A percentile compares a stretch with the other conserved stretches of the same genome.
phyloP scores from a whole-genome alignment of 2,888 invertebrate species.

The Synanthedon myopaeformis region DNA sequence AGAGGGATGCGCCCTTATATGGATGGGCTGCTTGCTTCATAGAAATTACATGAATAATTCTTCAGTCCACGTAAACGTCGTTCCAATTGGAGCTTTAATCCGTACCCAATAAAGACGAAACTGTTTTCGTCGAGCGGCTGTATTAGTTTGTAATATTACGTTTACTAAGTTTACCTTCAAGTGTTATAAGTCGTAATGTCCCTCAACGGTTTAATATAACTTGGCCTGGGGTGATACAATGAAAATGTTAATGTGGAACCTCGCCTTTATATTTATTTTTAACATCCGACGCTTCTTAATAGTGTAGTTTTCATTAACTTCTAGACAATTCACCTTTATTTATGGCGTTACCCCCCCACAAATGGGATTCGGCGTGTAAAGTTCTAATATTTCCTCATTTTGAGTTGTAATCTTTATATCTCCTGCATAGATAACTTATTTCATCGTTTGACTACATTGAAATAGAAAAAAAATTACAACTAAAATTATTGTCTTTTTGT shows the following conservation, averaged over 20 bases:
- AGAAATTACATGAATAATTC: constrained; percentile 10
- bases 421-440: too few relatives aligned
- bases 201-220: constrained; percentile 57
- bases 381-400: too few relatives aligned
- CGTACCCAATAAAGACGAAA: neutral
- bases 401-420: too few relatives aligned
- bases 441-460: too few relatives aligned
- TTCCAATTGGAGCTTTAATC: constrained; percentile 17
- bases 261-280: constrained; percentile 42
- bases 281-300: constrained; percentile 29
- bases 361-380: constrained; percentile 6
- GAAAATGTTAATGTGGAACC: constrained; percentile 53
- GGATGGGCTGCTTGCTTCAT: constrained; percentile 48
- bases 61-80: constrained; percentile 4
- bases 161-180: constrained; percentile 36
- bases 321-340: constrained; percentile 13
- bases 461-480: too few relatives aligned
- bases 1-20: constrained; percentile 50
- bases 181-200: constrained; percentile 64
- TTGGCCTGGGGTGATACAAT: constrained; percentile 53
- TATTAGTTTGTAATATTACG: neutral
- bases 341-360: constrained; percentile 3
- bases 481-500: too few relatives aligned
- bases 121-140: neutral
- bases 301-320: constrained; percentile 22